Conservation (phyloP, 1,140 invertebrate genomes). For the Drosophila insularis region DNA sequence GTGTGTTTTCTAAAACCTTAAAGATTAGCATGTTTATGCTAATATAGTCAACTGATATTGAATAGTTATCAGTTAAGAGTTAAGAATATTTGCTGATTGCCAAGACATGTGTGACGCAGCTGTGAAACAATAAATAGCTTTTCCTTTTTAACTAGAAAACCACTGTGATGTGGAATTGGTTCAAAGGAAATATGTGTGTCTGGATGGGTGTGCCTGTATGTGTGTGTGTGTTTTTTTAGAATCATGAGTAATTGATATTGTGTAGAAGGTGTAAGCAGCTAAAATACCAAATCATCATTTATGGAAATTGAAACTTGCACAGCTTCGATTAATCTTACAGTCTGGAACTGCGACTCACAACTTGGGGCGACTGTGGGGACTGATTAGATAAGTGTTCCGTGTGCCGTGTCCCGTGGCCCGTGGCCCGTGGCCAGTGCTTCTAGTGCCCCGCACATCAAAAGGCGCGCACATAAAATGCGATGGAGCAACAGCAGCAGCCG, state of each 20-base stretch:
- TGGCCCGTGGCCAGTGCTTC: too few species aligned
- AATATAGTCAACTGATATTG: not conserved
- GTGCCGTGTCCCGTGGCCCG: too few species aligned
- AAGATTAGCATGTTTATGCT: not conserved
- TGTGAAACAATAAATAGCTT: not conserved
- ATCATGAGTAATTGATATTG: not conserved
- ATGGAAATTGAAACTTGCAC: slow-evolving; percentile 9
- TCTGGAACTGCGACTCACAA: slow-evolving; percentile 25
- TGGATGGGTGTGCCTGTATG: too few species aligned
- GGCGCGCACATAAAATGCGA: too few species aligned
- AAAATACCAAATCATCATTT: slow-evolving; percentile 15
- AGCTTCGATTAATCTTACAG: slow-evolving; percentile 51
- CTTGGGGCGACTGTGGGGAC: slow-evolving; percentile 7
- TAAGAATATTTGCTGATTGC: not conserved
- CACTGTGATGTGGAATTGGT: not conserved
- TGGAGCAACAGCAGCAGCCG: slow-evolving; percentile 35
- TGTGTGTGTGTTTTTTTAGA: not conserved
- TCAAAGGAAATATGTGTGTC: not conserved
- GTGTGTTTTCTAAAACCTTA: not conserved
- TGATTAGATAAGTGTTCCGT: slow-evolving; percentile 56
- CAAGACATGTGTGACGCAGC: slow-evolving; percentile 5
- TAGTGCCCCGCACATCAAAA: slow-evolving; percentile 50
- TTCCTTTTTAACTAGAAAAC: not conserved
- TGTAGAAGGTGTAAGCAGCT: not conserved
- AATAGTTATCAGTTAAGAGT: not conserved